Evolutionary conservation across 2,888 invertebrate species (phyloP), one percentile per base, ranked within the genome.

Genomic region (Ophraella communa): DNA sequence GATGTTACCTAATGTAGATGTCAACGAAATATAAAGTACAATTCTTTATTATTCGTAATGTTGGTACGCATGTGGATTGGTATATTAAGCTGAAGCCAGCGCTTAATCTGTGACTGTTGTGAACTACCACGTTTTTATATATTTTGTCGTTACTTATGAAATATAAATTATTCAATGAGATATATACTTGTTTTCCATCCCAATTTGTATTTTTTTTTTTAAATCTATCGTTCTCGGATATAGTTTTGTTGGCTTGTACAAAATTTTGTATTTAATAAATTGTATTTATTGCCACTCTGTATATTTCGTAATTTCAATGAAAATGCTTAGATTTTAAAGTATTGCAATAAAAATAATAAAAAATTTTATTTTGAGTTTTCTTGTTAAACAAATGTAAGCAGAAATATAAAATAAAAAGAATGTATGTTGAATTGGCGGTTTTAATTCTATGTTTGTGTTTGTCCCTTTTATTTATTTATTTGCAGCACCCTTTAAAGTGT

Each of bases 251-350:
- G 62, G 71, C 70, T 71, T 74, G 72, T 74, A 74, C 67, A 74
- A 71, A 71, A 68, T 73, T 72, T 73, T 74, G 71, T 74, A 74
- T 71, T 65, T 71, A 72, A 69, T 67, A 65, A 62, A 64, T 62
- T 69, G 67, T 69, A 72, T 74, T 72, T 72, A 70, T 74, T 73
- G 71, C 70, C 68, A 73, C 65, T 69, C 64, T 74, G 74, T 74
- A 73, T 72, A 73, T 73, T 73, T 73, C 71, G 69, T 73, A 64
- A 69, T 67, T 66, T 70, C 64, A 67, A 68, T 72, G 66, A 66
- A 71, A 66, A 71, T 71, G 74, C 74, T 72, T 74, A 74, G 71
- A 65, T 71, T 67, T 69, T 71, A 71, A 73, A 72, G 66, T 66
- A 66, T 59, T 63, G 66, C 66, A 66, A 66, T 66, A 30, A 66